Percentiles rank a stretch among this genome's conserved stretches.
These are phyloP conservation scores for Lichenostomus cassidix DNA, from an alignment of 2,113 vertebrate genomes.

Conservation along the genomic window DNA sequence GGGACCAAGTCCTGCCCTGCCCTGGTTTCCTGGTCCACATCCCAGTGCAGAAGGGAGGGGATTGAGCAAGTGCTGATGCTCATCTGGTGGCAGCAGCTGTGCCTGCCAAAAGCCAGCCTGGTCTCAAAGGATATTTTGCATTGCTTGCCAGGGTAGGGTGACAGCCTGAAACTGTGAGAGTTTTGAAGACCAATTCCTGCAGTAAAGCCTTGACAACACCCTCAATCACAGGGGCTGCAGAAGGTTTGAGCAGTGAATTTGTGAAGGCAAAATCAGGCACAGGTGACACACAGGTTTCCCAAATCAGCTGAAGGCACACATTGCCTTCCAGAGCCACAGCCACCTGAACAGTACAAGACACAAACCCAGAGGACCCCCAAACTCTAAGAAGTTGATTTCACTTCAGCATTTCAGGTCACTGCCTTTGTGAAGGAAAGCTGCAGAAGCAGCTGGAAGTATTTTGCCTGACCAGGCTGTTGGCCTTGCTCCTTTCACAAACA, in stretches of 20 bases:
- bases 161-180: fast-evolving
- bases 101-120: background rate
- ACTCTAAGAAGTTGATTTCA: background rate
- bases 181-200: background rate
- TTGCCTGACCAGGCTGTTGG: background rate
- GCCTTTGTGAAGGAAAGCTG: background rate
- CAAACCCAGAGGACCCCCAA: background rate
- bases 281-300: background rate
- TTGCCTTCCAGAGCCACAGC: background rate
- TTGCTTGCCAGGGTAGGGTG: background rate
- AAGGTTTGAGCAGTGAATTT: background rate
- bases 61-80: background rate
- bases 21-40: background rate
- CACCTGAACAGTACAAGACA: fast-evolving
- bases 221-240: background rate
- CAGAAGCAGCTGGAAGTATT: background rate
- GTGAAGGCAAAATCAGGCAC: background rate
- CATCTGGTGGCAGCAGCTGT: background rate
- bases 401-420: background rate
- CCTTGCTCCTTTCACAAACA: background rate
- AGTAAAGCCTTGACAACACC: background rate
- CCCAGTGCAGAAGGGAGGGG: background rate
- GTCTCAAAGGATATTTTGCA: background rate
- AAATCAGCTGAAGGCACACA: background rate
- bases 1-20: background rate